Evolutionary conservation across 2,888 invertebrate genomes (phyloP), one percentile per base, ranked within the genome.

Genomic region (Agrypnus murinus): DNA sequence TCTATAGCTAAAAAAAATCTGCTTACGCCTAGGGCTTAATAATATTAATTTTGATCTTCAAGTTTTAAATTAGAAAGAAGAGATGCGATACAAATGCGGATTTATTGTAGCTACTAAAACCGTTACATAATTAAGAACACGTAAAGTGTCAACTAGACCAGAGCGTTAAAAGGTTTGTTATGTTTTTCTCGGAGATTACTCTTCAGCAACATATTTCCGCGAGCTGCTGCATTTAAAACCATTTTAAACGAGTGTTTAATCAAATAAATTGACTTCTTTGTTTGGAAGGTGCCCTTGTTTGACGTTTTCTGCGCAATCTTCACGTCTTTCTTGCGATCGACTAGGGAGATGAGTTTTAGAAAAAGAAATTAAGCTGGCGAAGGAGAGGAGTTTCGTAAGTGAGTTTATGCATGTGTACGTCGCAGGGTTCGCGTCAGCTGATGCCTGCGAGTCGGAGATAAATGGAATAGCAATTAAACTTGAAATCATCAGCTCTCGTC

Each of bases 401-500:
- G 55, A 46, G 57, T 53, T 50, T 67, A 66, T 74, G 72, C 72
- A 76, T 73, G 74, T 75, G 72, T 69, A 71, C 57, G 66, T 70
- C 50, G 38, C 63, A 64, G 71, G 67, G 69, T 69, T 74, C 63
- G 38, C 67, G 75, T 69, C 70, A 68, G 66, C 69, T 66, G 72
- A 60, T 64, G 74, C 71, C 73, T 71, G 76, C 46, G 57, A 70
- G 69, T 58, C 38, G 59, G 69, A 77, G 75, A 77, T 77, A 77
- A 77, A 77, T 77, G 77, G 74, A 75, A 75, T 74, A 72, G 74
- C 75, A 77, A 77, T 77, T 77, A 77, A 77, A 77, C 74, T 74
- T 71, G 67, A 69, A 72, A 77, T 68, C 69, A 69, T 60, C 67
- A 62, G 58, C 58, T 71, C 63, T 38, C 63, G 62, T 40, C 59